These are phyloP conservation scores for Buphagus erythrorhynchus DNA, from an alignment of 2,797 vertebrate genomes.

Conservation along the genomic window DNA sequence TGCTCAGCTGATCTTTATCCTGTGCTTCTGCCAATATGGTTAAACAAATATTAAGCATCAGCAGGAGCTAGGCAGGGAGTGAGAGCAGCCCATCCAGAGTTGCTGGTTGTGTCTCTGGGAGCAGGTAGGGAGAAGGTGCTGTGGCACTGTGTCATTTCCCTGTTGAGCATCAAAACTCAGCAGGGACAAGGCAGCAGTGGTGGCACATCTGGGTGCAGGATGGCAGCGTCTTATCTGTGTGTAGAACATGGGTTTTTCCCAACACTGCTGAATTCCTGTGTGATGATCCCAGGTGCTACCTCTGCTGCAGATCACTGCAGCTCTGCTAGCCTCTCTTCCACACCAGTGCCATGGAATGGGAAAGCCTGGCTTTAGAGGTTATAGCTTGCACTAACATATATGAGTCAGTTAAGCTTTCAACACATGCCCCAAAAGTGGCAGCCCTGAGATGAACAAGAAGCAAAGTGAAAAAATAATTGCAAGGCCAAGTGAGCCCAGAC, in stretches of 20 bases:
- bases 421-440: neutral
- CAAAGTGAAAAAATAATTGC: neutral
- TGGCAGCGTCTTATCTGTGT: neutral
- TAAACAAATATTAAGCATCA: neutral
- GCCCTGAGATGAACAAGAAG: conserved; percentile 1
- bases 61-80: neutral
- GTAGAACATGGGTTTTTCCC: neutral
- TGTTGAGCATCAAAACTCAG: neutral
- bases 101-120: neutral
- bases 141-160: neutral
- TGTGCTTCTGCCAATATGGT: neutral
- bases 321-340: neutral
- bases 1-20: neutral
- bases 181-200: neutral
- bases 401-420: conserved; percentile 12
- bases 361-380: neutral
- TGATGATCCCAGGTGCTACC: neutral
- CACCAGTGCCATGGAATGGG: neutral
- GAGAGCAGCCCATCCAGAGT: neutral
- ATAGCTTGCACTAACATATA: neutral
- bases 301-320: neutral
- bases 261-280: neutral
- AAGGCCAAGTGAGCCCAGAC: neutral
- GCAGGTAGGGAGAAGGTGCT: neutral
- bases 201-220: neutral